These are phyloP conservation scores for Amblyopsis hoosieri DNA, from an alignment of 2,797 vertebrate genomes.

Conservation along the genomic window DNA sequence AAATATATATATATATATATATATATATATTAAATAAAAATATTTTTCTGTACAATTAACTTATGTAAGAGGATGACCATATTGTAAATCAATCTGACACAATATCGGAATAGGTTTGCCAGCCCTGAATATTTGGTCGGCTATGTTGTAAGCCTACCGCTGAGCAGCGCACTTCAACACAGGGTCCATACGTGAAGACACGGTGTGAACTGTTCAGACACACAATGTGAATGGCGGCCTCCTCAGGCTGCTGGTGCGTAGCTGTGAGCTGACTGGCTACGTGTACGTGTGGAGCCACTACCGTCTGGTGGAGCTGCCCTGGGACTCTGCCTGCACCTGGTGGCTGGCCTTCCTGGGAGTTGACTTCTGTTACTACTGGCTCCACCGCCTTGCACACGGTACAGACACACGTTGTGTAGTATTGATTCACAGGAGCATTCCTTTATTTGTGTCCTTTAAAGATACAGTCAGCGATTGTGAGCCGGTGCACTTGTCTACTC, in stretches of 20 bases:
- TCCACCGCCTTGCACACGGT: conserved; percentile 90
- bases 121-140: no score
- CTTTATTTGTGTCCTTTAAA: no score
- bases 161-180: background rate
- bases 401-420: conserved; percentile 34
- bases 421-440: no score
- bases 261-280: conserved; percentile 85
- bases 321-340: conserved; percentile 92
- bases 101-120: no score
- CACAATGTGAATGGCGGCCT: background rate
- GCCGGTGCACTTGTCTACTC: no score
- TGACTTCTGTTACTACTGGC: conserved; percentile 91
- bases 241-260: conserved; percentile 80
- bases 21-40: no score
- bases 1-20: no score
- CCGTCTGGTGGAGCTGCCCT: conserved; percentile 83
- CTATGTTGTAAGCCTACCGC: background rate
- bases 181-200: background rate
- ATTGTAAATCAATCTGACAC: background rate
- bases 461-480: no score
- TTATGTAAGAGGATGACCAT: background rate
- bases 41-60: no score
- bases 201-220: background rate
- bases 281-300: conserved; percentile 87
- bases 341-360: conserved; percentile 88